Percentiles rank a stretch among this genome's conserved stretches.
Evolutionary conservation across 2,888 invertebrate genomes (phyloP).

Genomic region (Eilema griseolum): DNA sequence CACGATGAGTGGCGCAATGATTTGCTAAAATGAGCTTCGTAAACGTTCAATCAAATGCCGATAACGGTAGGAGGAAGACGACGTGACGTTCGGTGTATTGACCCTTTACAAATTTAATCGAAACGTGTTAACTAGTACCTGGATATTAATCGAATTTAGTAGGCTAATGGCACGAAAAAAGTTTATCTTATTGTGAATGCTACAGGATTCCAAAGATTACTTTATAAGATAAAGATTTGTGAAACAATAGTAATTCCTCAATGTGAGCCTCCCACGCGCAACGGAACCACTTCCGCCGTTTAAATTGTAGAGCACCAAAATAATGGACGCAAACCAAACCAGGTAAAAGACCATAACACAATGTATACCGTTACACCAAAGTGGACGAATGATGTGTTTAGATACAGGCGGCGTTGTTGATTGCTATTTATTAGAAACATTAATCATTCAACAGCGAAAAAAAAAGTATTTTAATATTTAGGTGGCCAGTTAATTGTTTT

Average conservation of each 20-base stretch:
- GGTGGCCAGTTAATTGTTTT: slow-evolving; percentile 61
- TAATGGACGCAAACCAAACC: slow-evolving; percentile 70
- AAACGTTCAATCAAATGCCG: slow-evolving; percentile 66
- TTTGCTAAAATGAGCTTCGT: slow-evolving; percentile 65
- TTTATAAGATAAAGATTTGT: slow-evolving; percentile 61
- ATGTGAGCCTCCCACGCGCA: slow-evolving; percentile 72
- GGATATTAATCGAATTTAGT: slow-evolving; percentile 18
- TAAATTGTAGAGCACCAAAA: slow-evolving; percentile 71
- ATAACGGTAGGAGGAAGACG: slow-evolving; percentile 70
- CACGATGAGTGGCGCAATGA: slow-evolving; percentile 65
- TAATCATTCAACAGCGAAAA: slow-evolving; percentile 59
- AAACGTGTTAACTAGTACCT: slow-evolving; percentile 19
- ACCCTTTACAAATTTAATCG: slow-evolving; percentile 52
- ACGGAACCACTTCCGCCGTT: slow-evolving; percentile 79
- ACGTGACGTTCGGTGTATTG: slow-evolving; percentile 58
- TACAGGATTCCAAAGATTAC: slow-evolving; percentile 53
- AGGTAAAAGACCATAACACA: slow-evolving; percentile 66
- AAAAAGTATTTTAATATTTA: slow-evolving; percentile 41
- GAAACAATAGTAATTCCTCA: slow-evolving; percentile 69
- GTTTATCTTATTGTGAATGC: slow-evolving; percentile 19
- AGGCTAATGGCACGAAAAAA: slow-evolving; percentile 5
- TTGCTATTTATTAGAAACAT: slow-evolving; percentile 66
- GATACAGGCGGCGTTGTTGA: slow-evolving; percentile 53
- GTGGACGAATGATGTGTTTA: slow-evolving; percentile 62
- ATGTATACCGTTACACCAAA: slow-evolving; percentile 66